Base-by-base conservation (phyloP, 2,797 vertebrate genomes). In the Falco rusticolus region DNA sequence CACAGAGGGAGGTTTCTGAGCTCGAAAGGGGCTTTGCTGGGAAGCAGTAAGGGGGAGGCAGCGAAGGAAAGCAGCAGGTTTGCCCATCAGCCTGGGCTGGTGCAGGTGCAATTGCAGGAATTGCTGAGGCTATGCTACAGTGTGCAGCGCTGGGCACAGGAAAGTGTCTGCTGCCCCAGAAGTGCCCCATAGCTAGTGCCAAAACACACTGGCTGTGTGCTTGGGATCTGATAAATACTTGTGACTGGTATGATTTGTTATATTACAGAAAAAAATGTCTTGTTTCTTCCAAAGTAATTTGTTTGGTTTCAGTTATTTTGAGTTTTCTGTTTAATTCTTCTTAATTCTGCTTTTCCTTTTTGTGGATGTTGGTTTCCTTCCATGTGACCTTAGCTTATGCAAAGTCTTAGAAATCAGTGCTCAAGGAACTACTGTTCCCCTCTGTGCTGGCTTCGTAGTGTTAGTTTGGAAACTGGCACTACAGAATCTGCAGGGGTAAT, bases 191-290 rank as follows among this genome's bases (percentile, higher is more conserved):
- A 65, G 61, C 65, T 76, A 72, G 47, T 1, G 3, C 29, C 1
- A 6, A 65, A 56, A 37, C 71, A 17, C 9, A 13, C 0, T 0
- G 50, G 10, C 22, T 2, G 0, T 0, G 0, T 25, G 33, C 18
- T 28, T 78, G 64, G 66, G 43, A 43, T 21, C n/a, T 87, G 59
- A 56, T 20, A 45, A 91, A 74, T 31, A 10, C 18, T 41, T 37
- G 11, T 51, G 47, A 56, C 12, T 0, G 0, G 16, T 53, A 8
- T 57, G 76, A 21, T 68, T 87, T 71, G 39, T 72, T 45, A 48
- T 8, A 5, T 65, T 47, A 22, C 3, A 19, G 22, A 82, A 74
- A 76, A 48, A 2, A 0, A 13, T 48, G 79, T 54, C 50, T 53
- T 50, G 5, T 74, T 93, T 89, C 31, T 87, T 63, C 34, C 47